Evolutionary conservation across 2,113 vertebrate genomes (phyloP).

Genomic region (Aleadryas rufinucha): DNA sequence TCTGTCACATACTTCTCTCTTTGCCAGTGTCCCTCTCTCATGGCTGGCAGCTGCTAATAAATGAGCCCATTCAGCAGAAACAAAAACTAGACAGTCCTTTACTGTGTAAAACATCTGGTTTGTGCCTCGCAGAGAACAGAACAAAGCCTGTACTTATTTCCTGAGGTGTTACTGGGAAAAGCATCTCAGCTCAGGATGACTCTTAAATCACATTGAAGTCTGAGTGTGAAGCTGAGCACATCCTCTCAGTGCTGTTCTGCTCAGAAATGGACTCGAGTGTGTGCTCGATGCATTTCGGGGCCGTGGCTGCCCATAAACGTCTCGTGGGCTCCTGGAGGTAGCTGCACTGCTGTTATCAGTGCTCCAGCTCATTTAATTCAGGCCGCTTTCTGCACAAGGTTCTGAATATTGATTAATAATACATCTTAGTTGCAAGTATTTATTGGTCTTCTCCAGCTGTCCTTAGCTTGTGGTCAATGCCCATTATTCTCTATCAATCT

Average conservation of each 20-base stretch:
- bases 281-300: background rate
- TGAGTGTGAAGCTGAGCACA: background rate
- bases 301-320: background rate
- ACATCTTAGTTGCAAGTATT: slow-evolving; percentile 52
- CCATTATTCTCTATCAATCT: slow-evolving; percentile 56
- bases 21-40: background rate
- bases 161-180: background rate
- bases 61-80: slow-evolving; percentile 1
- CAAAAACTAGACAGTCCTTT: background rate
- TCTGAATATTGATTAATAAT: slow-evolving; percentile 55
- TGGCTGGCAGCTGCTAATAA: slow-evolving; percentile 33
- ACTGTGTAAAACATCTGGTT: slow-evolving; percentile 18
- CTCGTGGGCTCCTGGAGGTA: background rate
- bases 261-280: background rate
- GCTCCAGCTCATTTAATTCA: slow-evolving; percentile 52
- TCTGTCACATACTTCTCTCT: background rate
- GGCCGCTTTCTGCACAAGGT: slow-evolving; percentile 21
- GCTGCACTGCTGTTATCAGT: background rate
- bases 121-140: background rate
- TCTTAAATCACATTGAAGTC: background rate
- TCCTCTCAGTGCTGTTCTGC: background rate
- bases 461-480: slow-evolving; percentile 50
- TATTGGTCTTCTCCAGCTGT: slow-evolving; percentile 45
- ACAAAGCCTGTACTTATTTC: background rate
- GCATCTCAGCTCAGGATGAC: background rate